Conservation (phyloP, 1,140 invertebrate genomes). For the Agrypnia vestita region DNA sequence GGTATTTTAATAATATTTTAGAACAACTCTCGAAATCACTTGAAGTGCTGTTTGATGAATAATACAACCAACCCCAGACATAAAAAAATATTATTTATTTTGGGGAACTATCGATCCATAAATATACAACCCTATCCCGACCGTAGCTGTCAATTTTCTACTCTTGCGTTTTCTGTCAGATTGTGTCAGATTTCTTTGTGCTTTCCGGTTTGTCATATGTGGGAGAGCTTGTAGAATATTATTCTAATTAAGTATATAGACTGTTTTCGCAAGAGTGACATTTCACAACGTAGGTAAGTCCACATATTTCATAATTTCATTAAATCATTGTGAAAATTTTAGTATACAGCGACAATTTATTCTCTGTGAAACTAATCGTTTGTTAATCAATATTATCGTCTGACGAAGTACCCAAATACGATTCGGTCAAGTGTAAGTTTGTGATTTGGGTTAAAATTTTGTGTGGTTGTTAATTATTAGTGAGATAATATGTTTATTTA, state of each 20-base stretch:
- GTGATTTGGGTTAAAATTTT: too few relatives aligned
- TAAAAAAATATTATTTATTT: not conserved
- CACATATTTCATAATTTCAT: not conserved
- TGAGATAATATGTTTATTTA: too few relatives aligned
- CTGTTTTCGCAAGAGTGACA: not conserved
- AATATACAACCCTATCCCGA: not conserved
- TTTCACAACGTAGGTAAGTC: slow-evolving; percentile 6
- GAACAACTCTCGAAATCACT: too few relatives aligned
- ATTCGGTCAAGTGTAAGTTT: too few relatives aligned
- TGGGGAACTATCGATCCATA: not conserved
- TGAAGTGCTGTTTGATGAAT: too few relatives aligned
- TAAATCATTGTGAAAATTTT: not conserved
- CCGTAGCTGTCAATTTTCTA: slow-evolving; percentile 38
- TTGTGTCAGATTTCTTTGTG: slow-evolving; percentile 32
- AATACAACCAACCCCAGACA: not conserved
- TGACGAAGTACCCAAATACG: not conserved
- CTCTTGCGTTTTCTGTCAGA: slow-evolving; percentile 32
- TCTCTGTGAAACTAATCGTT: slow-evolving; percentile 21
- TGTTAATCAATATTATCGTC: slow-evolving; percentile 33
- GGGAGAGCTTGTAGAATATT: not conserved
- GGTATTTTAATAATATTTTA: too few relatives aligned
- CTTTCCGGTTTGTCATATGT: slow-evolving; percentile 36
- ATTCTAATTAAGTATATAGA: not conserved
- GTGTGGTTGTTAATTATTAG: too few relatives aligned
- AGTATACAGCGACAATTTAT: not conserved